These are phyloP conservation scores for Colius striatus DNA, from an alignment of 2,113 vertebrate species.

Conservation along the genomic window DNA sequence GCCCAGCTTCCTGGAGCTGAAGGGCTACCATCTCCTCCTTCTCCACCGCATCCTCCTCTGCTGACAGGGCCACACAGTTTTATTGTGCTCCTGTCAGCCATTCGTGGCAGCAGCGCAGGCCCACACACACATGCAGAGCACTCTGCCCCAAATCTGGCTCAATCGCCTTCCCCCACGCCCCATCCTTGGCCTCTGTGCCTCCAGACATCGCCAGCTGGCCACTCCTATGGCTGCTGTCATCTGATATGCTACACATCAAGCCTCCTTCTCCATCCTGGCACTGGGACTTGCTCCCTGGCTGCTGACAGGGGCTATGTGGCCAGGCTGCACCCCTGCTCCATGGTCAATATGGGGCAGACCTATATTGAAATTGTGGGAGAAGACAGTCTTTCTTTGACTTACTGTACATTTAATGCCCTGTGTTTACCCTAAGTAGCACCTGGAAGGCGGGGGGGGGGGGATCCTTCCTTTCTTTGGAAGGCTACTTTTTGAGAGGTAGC, in stretches of 20 bases:
- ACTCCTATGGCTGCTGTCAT: background rate
- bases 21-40: background rate
- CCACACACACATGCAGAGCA: background rate
- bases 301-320: fast-evolving
- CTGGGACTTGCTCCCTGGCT: background rate
- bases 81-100: background rate
- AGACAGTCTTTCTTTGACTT: fast-evolving
- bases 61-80: background rate
- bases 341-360: background rate
- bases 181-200: background rate
- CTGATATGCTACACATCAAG: fast-evolving
- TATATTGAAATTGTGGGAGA: background rate
- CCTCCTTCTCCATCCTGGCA: fast-evolving
- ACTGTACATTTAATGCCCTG: fast-evolving
- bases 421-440: background rate
- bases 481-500: background rate
- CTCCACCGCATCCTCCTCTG: background rate
- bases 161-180: background rate
- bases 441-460: fast-evolving
- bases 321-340: fast-evolving
- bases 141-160: background rate
- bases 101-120: background rate
- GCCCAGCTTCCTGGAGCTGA: fast-evolving
- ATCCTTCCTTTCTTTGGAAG: background rate
- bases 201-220: background rate